Evolutionary conservation across 2,113 vertebrate species (phyloP).

Genomic region (Rhinopithecus roxellana): DNA sequence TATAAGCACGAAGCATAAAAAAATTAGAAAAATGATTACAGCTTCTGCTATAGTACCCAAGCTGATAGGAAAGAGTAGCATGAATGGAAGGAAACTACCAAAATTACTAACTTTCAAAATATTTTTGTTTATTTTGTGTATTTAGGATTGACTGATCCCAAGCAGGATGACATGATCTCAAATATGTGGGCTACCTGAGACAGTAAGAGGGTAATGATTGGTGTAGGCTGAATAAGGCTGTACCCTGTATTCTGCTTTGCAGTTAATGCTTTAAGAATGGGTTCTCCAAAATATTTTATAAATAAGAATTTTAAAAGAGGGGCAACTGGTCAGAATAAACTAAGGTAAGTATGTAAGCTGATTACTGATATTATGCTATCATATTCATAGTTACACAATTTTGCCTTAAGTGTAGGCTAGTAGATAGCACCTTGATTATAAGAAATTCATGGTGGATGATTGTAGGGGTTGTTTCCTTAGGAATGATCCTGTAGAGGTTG

Average conservation of each 20-base stretch:
- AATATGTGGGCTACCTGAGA: not conserved
- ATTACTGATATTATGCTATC: not conserved
- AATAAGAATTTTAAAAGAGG: not conserved
- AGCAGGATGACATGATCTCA: not conserved
- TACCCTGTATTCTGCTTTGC: not conserved
- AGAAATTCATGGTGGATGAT: fast-evolving
- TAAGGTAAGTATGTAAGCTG: not conserved
- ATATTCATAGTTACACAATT: not conserved
- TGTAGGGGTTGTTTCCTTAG: not conserved
- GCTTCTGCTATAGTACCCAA: not conserved
- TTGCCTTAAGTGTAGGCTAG: not conserved
- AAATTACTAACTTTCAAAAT: not conserved
- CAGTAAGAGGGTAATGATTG: fast-evolving
- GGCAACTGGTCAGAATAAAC: not conserved
- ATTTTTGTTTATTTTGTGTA: not conserved
- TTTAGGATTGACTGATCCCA: not conserved
- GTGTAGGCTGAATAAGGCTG: fast-evolving
- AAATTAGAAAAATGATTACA: not conserved
- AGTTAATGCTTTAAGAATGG: not conserved
- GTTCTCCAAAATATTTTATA: not conserved
- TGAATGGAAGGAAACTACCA: not conserved
- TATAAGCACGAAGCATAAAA: not conserved
- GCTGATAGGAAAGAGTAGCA: not conserved
- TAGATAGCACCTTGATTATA: not conserved
- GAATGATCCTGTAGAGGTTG: not conserved